phyloP scores from a whole-genome alignment of 2,888 invertebrate genomes.

The Dromius quadrimaculatus region DNA sequence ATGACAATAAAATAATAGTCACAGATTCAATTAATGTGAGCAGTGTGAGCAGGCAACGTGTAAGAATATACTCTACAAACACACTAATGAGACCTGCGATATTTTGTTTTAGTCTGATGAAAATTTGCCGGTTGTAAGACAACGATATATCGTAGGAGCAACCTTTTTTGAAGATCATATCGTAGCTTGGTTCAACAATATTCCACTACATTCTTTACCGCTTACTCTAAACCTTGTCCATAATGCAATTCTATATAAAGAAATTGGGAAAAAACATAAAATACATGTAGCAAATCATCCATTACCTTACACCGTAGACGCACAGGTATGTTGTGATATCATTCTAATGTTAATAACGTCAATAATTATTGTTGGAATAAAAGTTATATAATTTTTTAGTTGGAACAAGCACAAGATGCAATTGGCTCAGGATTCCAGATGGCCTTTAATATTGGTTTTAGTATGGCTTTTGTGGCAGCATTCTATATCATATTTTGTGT shows the following conservation, averaged over 20 bases:
- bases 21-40: too few species aligned
- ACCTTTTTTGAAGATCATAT: slow-evolving; percentile 67
- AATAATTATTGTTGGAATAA: not conserved
- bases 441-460: slow-evolving; percentile 78
- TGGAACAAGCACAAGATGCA: slow-evolving; percentile 55
- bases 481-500: slow-evolving; percentile 74
- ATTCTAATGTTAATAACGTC: slow-evolving; percentile 26
- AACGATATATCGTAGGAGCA: slow-evolving; percentile 71
- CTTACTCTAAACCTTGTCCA: slow-evolving; percentile 75
- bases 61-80: too few species aligned
- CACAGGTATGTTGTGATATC: slow-evolving; percentile 69
- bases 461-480: slow-evolving; percentile 77
- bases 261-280: slow-evolving; percentile 57
- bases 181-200: slow-evolving; percentile 83
- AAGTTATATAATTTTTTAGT: slow-evolving; percentile 50
- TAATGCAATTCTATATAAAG: slow-evolving; percentile 71
- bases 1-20: too few species aligned
- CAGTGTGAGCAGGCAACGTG: too few species aligned
- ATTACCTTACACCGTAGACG: slow-evolving; percentile 72
- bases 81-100: not conserved
- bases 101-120: slow-evolving; percentile 58
- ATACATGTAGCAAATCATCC: slow-evolving; percentile 76
- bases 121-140: slow-evolving; percentile 60
- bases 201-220: slow-evolving; percentile 81
- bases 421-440: slow-evolving; percentile 69